These are phyloP conservation scores for Auanema freiburgensis DNA, from an alignment of 2,888 invertebrate species.

Conservation along the genomic window DNA sequence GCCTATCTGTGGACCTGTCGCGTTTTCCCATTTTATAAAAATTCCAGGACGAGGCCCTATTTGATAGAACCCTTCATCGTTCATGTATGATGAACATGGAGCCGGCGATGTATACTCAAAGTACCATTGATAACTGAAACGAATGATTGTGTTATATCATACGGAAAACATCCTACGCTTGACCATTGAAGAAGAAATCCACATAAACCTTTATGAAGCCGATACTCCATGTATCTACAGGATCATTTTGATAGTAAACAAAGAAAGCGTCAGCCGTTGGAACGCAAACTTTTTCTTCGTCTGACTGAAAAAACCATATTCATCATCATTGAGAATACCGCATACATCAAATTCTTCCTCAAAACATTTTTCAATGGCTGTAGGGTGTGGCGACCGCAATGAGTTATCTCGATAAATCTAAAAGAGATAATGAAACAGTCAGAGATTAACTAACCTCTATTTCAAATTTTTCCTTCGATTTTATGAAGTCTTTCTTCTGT, in stretches of 20 bases:
- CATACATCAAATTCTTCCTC: no score
- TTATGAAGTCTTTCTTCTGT: no score
- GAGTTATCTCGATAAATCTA: no score
- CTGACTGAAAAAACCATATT: no score
- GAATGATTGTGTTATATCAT: background rate
- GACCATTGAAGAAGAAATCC: background rate
- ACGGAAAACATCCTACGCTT: background rate
- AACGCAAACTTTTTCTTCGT: background rate
- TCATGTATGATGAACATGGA: background rate
- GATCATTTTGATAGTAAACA: constrained; percentile 1
- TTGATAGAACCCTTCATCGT: background rate
- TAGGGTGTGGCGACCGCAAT: no score
- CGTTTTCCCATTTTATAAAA: background rate
- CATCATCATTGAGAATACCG: no score
- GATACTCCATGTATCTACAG: constrained; percentile 7
- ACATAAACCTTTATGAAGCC: constrained; percentile 2
- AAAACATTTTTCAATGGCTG: no score
- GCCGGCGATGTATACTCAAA: background rate
- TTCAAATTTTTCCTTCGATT: no score
- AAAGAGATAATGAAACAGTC: no score
- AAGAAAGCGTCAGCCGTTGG: constrained; percentile 5
- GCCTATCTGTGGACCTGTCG: background rate
- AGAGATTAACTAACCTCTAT: no score
- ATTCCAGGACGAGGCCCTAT: constrained; percentile 4
- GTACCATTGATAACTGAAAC: constrained; percentile 4